Base-by-base conservation (phyloP, 1,140 invertebrate genomes). In the Aphis gossypii region DNA sequence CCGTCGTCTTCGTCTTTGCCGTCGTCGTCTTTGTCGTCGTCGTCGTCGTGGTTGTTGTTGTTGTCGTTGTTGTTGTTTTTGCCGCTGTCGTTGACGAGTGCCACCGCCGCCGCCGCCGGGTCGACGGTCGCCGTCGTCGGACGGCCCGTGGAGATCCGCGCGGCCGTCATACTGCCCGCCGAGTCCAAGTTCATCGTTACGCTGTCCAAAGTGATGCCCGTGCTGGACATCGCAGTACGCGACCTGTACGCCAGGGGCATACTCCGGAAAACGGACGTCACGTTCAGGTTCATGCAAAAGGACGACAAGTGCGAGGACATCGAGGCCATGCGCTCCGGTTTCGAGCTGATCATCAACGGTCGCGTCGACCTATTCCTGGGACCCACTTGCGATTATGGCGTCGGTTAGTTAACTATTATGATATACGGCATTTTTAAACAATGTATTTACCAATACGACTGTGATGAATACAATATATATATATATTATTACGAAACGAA, bases 361-460 rank as follows among this genome's bases (percentile, higher is more conserved):
- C 68, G 76, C 38, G 96, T 97, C 0, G 97, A 97, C 94, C 96
- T 97, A 3, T 97, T 97, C 93, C 96, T 98, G 92, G 97, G 97
- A 23, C 97, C 97, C 3, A 96, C 96, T 1, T 98, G 97, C 94
- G 97, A 98, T 94, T 97, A 97, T 95, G 96, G 97, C 46, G 95
- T 97, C 68, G 97, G 97, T 98, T 95, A 96, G 96, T 95, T 23
- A 3, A 41, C 38, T 41, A 41, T 41, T 41, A 41, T 41, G 38
- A 41, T 41, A 41, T 41, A 41, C 38, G 38, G 38, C 38, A 46
- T 46, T 46, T 11, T 46, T 46, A 46, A 9, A 46, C 8, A 0
- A 46, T 46, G 8, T 46, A 46, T 46, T 1, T 46, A n/a, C 4
- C 30, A 2, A 68, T 68, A 56, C 54, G 23, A 25, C 56, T 56